Percentiles rank a stretch among this genome's conserved stretches.
Conservation (phyloP, 1,140 invertebrate species). For the Philopotamus ludificatus region DNA sequence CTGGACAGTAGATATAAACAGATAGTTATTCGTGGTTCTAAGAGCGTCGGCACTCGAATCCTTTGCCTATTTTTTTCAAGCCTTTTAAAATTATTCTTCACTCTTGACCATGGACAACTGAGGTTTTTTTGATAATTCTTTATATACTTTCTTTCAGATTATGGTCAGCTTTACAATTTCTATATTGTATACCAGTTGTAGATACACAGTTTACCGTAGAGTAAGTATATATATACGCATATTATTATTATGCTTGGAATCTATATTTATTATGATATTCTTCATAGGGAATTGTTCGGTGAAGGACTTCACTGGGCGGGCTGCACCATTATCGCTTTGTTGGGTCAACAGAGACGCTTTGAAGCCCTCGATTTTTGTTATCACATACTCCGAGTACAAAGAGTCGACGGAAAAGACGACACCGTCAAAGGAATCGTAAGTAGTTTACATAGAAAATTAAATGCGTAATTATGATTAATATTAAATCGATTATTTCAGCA, state of each 20-base stretch:
- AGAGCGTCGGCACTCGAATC: no score
- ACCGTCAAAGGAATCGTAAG: slow-evolving; percentile 94
- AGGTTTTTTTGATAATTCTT: no score
- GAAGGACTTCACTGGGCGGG: slow-evolving; percentile 99
- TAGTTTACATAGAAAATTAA: slow-evolving; percentile 44
- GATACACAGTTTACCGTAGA: slow-evolving; percentile 97
- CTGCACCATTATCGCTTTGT: slow-evolving; percentile 95
- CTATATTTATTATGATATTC: slow-evolving; percentile 13
- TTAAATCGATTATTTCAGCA: slow-evolving; percentile 63
- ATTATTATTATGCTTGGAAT: slow-evolving; percentile 6
- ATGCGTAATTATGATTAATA: slow-evolving; percentile 23
- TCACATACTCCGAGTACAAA: slow-evolving; percentile 93
- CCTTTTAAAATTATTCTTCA: no score
- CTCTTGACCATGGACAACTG: no score
- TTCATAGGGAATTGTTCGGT: slow-evolving; percentile 89
- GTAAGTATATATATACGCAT: slow-evolving; percentile 63
- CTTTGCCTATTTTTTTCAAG: no score
- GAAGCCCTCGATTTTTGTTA: slow-evolving; percentile 99
- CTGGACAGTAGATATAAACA: no score
- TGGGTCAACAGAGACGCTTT: slow-evolving; percentile 95
- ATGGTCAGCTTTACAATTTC: slow-evolving; percentile 98
- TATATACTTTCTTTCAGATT: slow-evolving; percentile 60
- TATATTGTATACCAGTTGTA: slow-evolving; percentile 96
- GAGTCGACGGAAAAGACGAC: slow-evolving; percentile 96
- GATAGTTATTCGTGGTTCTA: no score